These are phyloP conservation scores for Mantis religiosa DNA, from an alignment of 2,888 invertebrate species.

Conservation along the genomic window DNA sequence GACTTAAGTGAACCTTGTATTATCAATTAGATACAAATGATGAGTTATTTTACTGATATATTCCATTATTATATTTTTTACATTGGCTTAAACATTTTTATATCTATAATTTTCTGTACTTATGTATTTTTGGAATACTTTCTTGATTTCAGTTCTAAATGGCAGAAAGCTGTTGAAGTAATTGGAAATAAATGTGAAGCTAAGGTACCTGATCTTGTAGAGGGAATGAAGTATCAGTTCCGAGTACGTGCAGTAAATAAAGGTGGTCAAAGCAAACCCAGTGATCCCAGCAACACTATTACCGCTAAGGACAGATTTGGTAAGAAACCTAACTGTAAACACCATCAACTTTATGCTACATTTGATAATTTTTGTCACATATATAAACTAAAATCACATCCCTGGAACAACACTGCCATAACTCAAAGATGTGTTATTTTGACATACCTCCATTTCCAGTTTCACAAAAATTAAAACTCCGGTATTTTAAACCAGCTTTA, in stretches of 20 bases:
- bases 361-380: no score
- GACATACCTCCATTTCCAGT: no score
- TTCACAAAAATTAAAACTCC: no score
- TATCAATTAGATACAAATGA: no score
- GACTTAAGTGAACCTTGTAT: no score
- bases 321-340: constrained; percentile 34
- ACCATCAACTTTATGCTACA: no score
- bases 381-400: no score
- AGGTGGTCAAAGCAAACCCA: constrained; percentile 86
- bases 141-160: constrained; percentile 64
- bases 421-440: no score
- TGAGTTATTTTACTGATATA: no score
- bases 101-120: background rate
- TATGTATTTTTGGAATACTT: background rate
- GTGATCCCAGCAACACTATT: constrained; percentile 73
- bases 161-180: constrained; percentile 86
- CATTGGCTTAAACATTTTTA: background rate
- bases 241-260: constrained; percentile 92
- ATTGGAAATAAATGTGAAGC: constrained; percentile 84
- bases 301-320: constrained; percentile 82
- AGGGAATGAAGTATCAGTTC: constrained; percentile 95
- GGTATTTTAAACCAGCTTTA: no score
- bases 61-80: background rate
- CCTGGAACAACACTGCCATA: no score
- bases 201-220: constrained; percentile 82